Evolutionary conservation across 1,140 invertebrate genomes (phyloP).

Genomic region (Pachypeltis micranthus): DNA sequence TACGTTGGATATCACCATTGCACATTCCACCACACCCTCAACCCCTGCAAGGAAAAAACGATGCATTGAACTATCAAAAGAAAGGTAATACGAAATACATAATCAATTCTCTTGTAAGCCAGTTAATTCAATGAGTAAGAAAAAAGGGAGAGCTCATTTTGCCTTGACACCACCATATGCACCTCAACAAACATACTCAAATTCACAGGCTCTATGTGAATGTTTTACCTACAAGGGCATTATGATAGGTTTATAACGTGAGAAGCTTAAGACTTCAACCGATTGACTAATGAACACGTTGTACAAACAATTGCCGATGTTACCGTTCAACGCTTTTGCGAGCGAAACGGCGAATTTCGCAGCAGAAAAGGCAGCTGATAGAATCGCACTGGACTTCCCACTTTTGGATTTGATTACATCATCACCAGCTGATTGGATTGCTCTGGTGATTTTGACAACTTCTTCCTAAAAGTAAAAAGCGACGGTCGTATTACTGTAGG

Average conservation of each 20-base stretch:
- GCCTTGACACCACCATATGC: no score
- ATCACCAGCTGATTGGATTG: slow-evolving; percentile 32
- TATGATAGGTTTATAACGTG: no score
- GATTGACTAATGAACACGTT: no score
- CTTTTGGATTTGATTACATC: slow-evolving; percentile 25
- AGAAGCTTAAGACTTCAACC: no score
- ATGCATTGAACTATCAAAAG: slow-evolving; percentile 52
- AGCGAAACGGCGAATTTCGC: slow-evolving; percentile 27
- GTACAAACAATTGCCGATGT: no score
- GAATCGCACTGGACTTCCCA: slow-evolving; percentile 30
- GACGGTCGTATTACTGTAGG: neutral
- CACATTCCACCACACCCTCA: slow-evolving; percentile 79
- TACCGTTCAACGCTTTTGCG: slow-evolving; percentile 11
- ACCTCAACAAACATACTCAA: no score
- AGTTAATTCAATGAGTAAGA: no score
- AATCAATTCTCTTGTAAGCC: no score
- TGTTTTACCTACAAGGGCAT: no score
- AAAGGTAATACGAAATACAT: no score
- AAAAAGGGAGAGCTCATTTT: no score
- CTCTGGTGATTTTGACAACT: slow-evolving; percentile 27
- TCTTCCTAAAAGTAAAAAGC: slow-evolving; percentile 31
- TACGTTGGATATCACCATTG: slow-evolving; percentile 80
- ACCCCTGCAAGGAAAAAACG: slow-evolving; percentile 70
- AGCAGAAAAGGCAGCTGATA: slow-evolving; percentile 41
- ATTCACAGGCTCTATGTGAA: no score